Evolutionary conservation across 1,140 invertebrate species (phyloP).

Genomic region (Papilio polytes): DNA sequence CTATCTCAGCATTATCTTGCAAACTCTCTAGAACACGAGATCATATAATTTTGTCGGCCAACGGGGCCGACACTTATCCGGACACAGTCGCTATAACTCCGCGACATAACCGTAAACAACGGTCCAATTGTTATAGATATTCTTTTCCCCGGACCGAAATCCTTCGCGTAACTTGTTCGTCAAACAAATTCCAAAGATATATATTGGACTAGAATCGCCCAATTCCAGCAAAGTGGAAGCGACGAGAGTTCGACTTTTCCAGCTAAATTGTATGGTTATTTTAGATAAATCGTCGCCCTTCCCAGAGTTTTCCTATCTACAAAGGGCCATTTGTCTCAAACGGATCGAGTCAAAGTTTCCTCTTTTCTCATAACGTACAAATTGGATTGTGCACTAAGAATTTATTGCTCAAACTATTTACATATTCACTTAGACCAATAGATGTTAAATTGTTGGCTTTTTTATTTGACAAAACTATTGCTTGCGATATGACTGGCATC

Average conservation of each 20-base stretch:
- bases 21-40: constrained; percentile 54
- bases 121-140: constrained; percentile 61
- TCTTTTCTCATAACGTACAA: constrained; percentile 62
- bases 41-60: constrained; percentile 45
- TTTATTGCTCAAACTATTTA: constrained; percentile 49
- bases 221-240: constrained; percentile 78
- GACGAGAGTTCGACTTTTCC: constrained; percentile 77
- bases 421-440: constrained; percentile 27
- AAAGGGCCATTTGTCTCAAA: constrained; percentile 79
- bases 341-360: constrained; percentile 73
- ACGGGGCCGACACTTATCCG: constrained; percentile 50
- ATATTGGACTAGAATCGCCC: constrained; percentile 73
- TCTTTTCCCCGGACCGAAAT: constrained; percentile 66
- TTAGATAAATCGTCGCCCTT: constrained; percentile 79
- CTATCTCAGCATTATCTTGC: constrained; percentile 53
- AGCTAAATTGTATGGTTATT: constrained; percentile 81
- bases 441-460: background rate
- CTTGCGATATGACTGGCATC: too few species aligned
- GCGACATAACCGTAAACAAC: constrained; percentile 67
- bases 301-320: constrained; percentile 75
- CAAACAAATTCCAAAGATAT: constrained; percentile 77
- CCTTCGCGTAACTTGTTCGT: constrained; percentile 67
- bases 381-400: constrained; percentile 48
- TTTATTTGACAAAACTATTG: background rate
- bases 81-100: constrained; percentile 53